Base-by-base conservation (phyloP, 2,888 invertebrate species). In the Euzetes globulus region DNA sequence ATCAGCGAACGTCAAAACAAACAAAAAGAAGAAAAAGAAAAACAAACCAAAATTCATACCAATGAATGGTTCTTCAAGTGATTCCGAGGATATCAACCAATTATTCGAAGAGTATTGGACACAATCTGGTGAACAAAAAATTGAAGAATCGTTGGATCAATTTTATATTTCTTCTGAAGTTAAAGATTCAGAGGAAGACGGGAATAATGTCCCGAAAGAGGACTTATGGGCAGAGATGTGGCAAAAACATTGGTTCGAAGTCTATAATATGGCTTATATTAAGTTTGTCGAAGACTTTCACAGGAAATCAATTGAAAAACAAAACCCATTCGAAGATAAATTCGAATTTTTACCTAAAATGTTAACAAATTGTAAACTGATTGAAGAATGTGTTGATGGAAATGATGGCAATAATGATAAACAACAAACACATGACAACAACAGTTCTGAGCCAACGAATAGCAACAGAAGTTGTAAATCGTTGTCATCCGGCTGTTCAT, bases 101-200 rank as follows among this genome's bases (percentile, higher is more conserved):
- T 33, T 63, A 19, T 73, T 65, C 29, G 29, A 15, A 7, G 19
- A 29, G 19, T 73, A n/a, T 63, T 73, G 73, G 73, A 15, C 19
- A 11, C 7, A 71, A 50, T 33, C 22, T 22, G 73, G 73, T 17
- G 17, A 70, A 5, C 15, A 65, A 37, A 71, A 27, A n/a, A 33
- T 37, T 22, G 33, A 22, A 17, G 17, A 22, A 9, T 73, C 73
- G 6, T 73, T 37, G 63, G 3, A 9, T 11, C 37, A 37, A 41
- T 68, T n/a, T 9, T 50, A 71, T 52, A 13, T 11, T 22, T 15
- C 45, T 19, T 41, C 9, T 68, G 72, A 72, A 47, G 37, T n/a
- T n/a, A n/a, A n/a, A 33, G 33, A 33, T 9, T 33, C 5, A 33
- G 9, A 9, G 4, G 19, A 63, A 72, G 22, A n/a, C n/a, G 2